These are phyloP conservation scores for Aethes cnicana DNA, from an alignment of 2,888 invertebrate species.

Conservation along the genomic window DNA sequence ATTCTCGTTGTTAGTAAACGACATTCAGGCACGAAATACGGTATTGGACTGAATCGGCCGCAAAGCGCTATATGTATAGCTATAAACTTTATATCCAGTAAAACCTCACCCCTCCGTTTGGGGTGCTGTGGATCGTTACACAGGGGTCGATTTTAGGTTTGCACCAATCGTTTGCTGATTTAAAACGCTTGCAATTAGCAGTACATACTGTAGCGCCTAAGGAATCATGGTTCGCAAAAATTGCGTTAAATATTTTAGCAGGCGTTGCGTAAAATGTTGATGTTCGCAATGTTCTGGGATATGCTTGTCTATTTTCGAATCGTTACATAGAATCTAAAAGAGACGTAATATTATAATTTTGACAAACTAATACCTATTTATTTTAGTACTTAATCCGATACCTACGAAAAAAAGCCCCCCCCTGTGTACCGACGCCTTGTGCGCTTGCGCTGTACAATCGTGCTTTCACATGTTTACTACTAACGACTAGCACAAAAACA, in stretches of 20 bases:
- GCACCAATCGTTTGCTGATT: too few species aligned
- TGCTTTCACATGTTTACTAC: slow-evolving; percentile 35
- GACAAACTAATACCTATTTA: too few species aligned
- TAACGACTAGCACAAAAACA: slow-evolving; percentile 10
- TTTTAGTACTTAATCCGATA: too few species aligned
- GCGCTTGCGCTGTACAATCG: slow-evolving; percentile 33
- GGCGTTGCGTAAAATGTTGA: too few species aligned
- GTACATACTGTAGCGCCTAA: not conserved
- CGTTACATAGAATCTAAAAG: too few species aligned
- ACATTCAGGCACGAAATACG: slow-evolving; percentile 68
- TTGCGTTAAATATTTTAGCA: not conserved
- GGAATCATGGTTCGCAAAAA: not conserved
- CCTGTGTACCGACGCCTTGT: slow-evolving; percentile 37
- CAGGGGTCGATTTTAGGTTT: slow-evolving; percentile 50
- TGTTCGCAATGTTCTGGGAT: too few species aligned
- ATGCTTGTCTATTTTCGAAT: too few species aligned
- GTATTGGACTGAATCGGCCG: slow-evolving; percentile 57
- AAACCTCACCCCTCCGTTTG: slow-evolving; percentile 52
- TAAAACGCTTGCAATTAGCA: too few species aligned
- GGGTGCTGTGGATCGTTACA: slow-evolving; percentile 43
- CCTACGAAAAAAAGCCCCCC: slow-evolving; percentile 33
- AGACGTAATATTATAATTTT: too few species aligned
- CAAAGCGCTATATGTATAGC: slow-evolving; percentile 48
- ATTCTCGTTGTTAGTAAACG: slow-evolving; percentile 50
- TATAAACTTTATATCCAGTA: slow-evolving; percentile 41